Evolutionary conservation across 2,797 vertebrate genomes (phyloP).

Genomic region (Pempheris klunzingeri): DNA sequence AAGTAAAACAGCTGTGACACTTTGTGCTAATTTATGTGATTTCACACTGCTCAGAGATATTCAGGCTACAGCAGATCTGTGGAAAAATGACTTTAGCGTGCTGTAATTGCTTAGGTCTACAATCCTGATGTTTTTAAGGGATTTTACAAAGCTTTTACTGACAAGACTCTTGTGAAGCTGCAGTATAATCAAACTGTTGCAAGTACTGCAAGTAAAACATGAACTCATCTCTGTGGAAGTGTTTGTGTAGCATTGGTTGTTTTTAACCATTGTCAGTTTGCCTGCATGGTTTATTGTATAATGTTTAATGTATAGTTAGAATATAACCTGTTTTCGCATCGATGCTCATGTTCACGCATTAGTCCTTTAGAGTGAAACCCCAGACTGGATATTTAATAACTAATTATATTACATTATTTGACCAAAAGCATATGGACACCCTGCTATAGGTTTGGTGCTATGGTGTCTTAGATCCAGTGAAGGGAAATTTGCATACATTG

Average conservation of each 20-base stretch:
- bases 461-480: neutral
- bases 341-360: neutral
- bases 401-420: neutral
- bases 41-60: slow-evolving; percentile 15
- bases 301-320: no score
- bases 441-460: no score
- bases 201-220: neutral
- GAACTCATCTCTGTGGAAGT: neutral
- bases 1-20: slow-evolving; percentile 31
- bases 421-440: neutral
- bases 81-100: slow-evolving; percentile 28
- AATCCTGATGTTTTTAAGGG: neutral
- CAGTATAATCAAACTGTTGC: neutral
- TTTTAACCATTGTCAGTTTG: neutral
- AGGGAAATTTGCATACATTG: neutral
- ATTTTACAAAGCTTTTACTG: slow-evolving; percentile 19
- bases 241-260: neutral
- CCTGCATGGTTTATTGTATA: neutral
- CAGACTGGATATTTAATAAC: neutral
- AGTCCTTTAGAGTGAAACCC: neutral
- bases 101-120: neutral
- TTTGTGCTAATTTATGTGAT: slow-evolving; percentile 41
- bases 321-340: neutral
- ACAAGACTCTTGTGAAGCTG: slow-evolving; percentile 6
- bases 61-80: slow-evolving; percentile 14